A percentile compares a stretch with the other conserved stretches of the same genome.
phyloP scores from a whole-genome alignment of 1,140 invertebrate species.

The Eupeodes corollae region DNA sequence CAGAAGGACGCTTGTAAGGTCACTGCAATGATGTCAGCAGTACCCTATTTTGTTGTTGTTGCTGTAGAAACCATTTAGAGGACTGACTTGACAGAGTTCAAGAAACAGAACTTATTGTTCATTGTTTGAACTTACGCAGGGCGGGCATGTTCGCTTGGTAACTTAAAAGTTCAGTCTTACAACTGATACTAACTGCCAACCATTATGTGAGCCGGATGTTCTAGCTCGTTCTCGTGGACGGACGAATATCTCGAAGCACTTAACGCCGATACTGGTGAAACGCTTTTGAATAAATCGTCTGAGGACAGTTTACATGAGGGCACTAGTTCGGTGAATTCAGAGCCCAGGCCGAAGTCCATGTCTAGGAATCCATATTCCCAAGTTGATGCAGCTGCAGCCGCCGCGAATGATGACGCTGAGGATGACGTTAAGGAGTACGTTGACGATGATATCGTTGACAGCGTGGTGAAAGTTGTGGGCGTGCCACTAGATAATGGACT shows the following conservation, averaged over 20 bases:
- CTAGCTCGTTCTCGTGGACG: conserved; percentile 31
- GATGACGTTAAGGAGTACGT: conserved; percentile 32
- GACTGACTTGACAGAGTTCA: too few relatives aligned
- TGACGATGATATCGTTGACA: conserved; percentile 29
- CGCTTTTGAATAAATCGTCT: conserved; percentile 51
- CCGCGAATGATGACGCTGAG: conserved; percentile 20
- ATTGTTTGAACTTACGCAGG: too few relatives aligned
- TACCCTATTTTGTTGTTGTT: too few relatives aligned
- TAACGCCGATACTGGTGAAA: conserved; percentile 19
- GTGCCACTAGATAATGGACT: conserved; percentile 23
- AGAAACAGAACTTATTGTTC: too few relatives aligned
- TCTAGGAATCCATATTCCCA: conserved; percentile 40
- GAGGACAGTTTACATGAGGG: conserved; percentile 51
- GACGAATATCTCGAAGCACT: conserved; percentile 14
- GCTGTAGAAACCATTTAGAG: too few relatives aligned
- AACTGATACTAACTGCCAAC: conserved; percentile 38
- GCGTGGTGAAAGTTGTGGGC: conserved; percentile 30
- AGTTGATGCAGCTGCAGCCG: conserved; percentile 23
- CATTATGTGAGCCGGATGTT: conserved; percentile 36
- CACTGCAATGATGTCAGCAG: too few relatives aligned
- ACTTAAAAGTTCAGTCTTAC: conserved; percentile 10
- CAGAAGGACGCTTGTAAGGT: too few relatives aligned
- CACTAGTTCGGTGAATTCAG: conserved; percentile 44
- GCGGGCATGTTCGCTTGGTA: too few relatives aligned
- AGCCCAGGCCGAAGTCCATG: conserved; percentile 42